A percentile compares a stretch with the other conserved stretches of the same genome.
These are phyloP conservation scores for Parnassius glacialis DNA, from an alignment of 2,888 invertebrate genomes.

Conservation along the genomic window DNA sequence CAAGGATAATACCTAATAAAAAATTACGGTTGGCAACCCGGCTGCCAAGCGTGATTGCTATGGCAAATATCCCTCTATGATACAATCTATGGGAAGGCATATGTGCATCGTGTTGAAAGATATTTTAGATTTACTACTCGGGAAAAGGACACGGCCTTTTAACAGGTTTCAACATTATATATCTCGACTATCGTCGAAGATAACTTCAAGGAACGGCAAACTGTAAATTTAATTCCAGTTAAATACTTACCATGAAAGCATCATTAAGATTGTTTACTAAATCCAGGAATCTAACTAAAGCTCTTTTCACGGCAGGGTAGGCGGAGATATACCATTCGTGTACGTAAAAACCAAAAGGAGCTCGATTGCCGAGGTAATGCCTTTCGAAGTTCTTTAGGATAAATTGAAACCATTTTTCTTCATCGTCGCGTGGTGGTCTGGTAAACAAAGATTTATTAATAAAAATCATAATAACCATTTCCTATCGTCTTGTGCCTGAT, in stretches of 20 bases:
- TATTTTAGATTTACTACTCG: too few species aligned
- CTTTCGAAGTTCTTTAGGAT: slow-evolving; percentile 83
- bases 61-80: too few species aligned
- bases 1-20: too few species aligned
- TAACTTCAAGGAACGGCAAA: too few species aligned
- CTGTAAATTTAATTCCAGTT: too few species aligned
- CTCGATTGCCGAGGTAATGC: slow-evolving; percentile 83
- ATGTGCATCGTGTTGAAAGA: too few species aligned
- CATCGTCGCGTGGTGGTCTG: slow-evolving; percentile 54
- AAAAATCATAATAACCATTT: neutral
- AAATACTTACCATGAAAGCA: slow-evolving; percentile 77
- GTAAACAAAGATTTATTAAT: slow-evolving; percentile 13
- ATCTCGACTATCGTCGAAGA: neutral
- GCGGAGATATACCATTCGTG: slow-evolving; percentile 82
- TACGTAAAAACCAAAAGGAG: slow-evolving; percentile 85
- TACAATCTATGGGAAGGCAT: too few species aligned
- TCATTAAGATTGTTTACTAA: slow-evolving; percentile 76
- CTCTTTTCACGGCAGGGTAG: slow-evolving; percentile 68
- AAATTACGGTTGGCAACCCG: too few species aligned
- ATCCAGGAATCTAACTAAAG: slow-evolving; percentile 79
- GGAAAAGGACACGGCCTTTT: too few species aligned
- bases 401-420: slow-evolving; percentile 77
- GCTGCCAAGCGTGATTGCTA: too few species aligned
- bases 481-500: too few species aligned
- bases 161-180: neutral